Conservation (phyloP, 1,140 invertebrate species). For the Ericerus pela region DNA sequence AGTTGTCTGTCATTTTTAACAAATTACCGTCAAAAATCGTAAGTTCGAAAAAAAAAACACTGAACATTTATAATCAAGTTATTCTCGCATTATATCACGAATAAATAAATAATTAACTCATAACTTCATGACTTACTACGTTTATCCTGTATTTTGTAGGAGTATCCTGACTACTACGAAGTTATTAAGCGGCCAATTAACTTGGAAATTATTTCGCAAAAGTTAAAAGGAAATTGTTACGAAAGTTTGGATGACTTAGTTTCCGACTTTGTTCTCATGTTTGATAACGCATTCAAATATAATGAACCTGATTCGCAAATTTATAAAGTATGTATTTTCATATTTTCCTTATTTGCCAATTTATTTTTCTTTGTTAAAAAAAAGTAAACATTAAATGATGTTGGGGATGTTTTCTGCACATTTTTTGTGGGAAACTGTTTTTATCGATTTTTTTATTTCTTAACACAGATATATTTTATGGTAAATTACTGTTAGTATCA, state of each 20-base stretch:
- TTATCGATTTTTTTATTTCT: no score
- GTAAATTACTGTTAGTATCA: no score
- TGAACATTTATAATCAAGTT: background rate
- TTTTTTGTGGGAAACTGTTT: slow-evolving; percentile 14
- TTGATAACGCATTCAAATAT: slow-evolving; percentile 98
- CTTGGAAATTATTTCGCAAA: slow-evolving; percentile 85
- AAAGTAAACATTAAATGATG: background rate
- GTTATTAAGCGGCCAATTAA: slow-evolving; percentile 95
- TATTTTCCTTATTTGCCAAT: background rate
- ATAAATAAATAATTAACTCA: background rate
- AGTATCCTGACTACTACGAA: slow-evolving; percentile 96
- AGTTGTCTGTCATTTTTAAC: slow-evolving; percentile 82
- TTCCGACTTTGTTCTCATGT: slow-evolving; percentile 89
- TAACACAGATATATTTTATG: no score
- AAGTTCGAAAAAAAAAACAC: slow-evolving; percentile 24
- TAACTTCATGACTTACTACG: slow-evolving; percentile 14
- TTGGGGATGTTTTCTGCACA: background rate
- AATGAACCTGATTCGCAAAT: slow-evolving; percentile 98
- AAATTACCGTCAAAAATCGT: slow-evolving; percentile 81
- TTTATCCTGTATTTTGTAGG: slow-evolving; percentile 34
- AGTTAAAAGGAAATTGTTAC: slow-evolving; percentile 55
- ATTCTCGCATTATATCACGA: background rate
- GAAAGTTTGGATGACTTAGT: slow-evolving; percentile 77
- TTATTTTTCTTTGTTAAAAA: background rate
- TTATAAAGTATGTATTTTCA: slow-evolving; percentile 55